A percentile compares a stretch with the other conserved stretches of the same genome.
These are phyloP conservation scores for Crambe crambe DNA, from an alignment of 37 sponge, comb jelly and placozoan genomes.

Conservation along the genomic window DNA sequence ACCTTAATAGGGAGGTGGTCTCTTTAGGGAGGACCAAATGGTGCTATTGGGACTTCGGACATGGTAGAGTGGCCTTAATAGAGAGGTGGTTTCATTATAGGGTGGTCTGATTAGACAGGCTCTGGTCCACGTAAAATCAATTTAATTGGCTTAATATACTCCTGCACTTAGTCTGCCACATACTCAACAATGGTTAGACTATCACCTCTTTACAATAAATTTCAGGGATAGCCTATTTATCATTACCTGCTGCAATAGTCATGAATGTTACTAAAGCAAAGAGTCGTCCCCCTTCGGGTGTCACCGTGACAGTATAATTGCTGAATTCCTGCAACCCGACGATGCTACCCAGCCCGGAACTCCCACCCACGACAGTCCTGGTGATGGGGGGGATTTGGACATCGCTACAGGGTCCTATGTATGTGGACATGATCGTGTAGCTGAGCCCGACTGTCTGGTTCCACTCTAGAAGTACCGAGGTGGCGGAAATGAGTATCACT, in stretches of 20 bases:
- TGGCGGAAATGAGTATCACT: neutral
- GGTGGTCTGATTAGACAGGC: too few species aligned
- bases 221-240: too few species aligned
- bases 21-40: too few species aligned
- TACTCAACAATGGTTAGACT: too few species aligned
- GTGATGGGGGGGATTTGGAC: neutral
- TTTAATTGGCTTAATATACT: too few species aligned
- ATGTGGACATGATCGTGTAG: neutral
- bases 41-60: too few species aligned
- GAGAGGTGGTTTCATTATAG: too few species aligned
- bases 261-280: neutral
- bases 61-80: too few species aligned
- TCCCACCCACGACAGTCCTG: neutral
- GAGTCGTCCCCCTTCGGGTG: neutral
- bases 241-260: neutral
- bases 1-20: too few species aligned
- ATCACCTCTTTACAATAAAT: too few species aligned
- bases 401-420: neutral
- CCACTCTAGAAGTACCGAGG: neutral
- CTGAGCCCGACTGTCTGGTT: neutral
- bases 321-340: neutral
- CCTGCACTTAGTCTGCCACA: too few species aligned
- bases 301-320: neutral
- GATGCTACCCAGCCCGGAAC: neutral
- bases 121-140: too few species aligned